A percentile compares a stretch with the other conserved stretches of the same genome.
phyloP scores from a whole-genome alignment of 2,113 vertebrate genomes.

The Pterocles orientalis region DNA sequence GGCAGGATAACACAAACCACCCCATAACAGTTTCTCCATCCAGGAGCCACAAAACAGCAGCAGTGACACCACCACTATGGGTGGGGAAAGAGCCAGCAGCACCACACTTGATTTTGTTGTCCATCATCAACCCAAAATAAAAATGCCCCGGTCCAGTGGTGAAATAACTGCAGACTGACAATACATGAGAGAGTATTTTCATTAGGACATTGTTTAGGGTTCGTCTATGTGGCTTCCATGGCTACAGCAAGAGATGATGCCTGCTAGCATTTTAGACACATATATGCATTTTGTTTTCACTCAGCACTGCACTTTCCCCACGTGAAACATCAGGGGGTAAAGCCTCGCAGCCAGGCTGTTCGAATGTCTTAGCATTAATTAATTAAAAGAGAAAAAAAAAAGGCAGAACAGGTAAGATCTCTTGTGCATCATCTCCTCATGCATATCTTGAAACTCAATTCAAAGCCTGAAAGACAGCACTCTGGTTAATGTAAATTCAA shows the following conservation, averaged over 20 bases:
- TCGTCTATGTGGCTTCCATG: neutral
- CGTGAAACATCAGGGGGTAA: neutral
- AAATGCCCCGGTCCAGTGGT: neutral
- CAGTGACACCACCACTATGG: neutral
- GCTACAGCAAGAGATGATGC: slow-evolving; percentile 18
- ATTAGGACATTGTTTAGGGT: slow-evolving; percentile 6
- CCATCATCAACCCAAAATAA: neutral
- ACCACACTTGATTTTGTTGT: neutral
- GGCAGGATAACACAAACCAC: neutral
- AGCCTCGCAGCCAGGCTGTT: neutral
- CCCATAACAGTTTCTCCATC: neutral
- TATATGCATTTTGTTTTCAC: neutral
- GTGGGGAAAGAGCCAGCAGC: neutral
- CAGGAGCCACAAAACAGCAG: neutral
- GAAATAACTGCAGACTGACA: neutral
- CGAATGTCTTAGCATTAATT: neutral
- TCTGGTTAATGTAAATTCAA: neutral
- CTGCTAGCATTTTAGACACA: neutral
- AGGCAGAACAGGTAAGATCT: neutral
- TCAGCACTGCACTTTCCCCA: neutral
- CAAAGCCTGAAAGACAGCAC: neutral
- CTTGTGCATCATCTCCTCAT: neutral
- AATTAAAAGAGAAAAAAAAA: neutral
- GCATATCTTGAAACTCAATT: neutral
- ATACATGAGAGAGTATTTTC: neutral